Evolutionary conservation across 1,140 invertebrate genomes (phyloP), one percentile per base, ranked within the genome.

Genomic region (Carcinoscorpius rotundicauda): DNA sequence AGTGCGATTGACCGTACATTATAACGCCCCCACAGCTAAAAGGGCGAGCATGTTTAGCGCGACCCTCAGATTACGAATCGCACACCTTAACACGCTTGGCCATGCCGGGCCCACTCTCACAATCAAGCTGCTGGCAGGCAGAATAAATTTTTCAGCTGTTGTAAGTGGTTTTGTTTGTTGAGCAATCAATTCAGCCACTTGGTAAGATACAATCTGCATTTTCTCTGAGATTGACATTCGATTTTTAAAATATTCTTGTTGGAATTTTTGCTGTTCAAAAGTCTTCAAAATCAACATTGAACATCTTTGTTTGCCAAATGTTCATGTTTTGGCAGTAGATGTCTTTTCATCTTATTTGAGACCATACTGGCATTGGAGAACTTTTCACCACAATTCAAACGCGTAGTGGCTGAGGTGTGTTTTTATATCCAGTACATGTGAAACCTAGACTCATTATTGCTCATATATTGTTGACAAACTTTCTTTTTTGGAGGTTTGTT

Each of bases 391-490:
- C 29, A 56, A 48, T 57, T 11, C 10, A 61, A 4, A 51, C 60
- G 51, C 50, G 6, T 68, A 76, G 77, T 76, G 11, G 71, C 75
- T 62, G 75, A 73, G n/a, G 75, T 76, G 61, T 75, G 29, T 29
- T 29, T 29, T 29, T 29, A 29, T 29, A 29, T 29, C 29, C 29
- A 29, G 29, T 29, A 29, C 29, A 29, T 29, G 29, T 29, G 29
- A 29, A 29, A 29, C 29, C 29, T 1, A 29, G 29, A 29, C 29
- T 29, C 29, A 29, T 29, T 29, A 29, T 29, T 29, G 29, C 29
- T 29, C 29, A 29, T 29, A 29, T 29, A 29, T 29, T 29, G 29
- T 29, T 29, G 29, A 29, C 29, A 29, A 29, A 29, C 29, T 29
- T 29, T 29, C 29, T 29, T 29, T 29, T 29, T 29, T 29, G 29